Conservation (phyloP, 1,140 invertebrate species). For the Ooceraea biroi region DNA sequence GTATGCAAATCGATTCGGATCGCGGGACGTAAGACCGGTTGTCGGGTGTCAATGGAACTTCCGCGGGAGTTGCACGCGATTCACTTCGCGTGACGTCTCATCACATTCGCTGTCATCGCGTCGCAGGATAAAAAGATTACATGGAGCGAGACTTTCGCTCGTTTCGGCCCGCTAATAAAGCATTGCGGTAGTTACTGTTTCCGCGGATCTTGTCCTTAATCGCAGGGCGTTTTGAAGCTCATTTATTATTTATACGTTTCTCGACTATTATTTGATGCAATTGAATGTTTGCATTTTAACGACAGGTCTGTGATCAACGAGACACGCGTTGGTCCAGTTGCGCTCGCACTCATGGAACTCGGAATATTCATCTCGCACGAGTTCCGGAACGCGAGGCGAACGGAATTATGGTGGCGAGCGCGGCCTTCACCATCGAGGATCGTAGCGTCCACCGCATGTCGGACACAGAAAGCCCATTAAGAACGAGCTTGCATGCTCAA, state of each 20-base stretch:
- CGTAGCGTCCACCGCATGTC: slow-evolving; percentile 31
- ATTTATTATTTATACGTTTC: no score
- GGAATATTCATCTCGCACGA: slow-evolving; percentile 29
- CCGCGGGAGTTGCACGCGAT: slow-evolving; percentile 36
- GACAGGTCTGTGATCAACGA: no score
- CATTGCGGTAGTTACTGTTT: neutral
- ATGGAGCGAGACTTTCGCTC: neutral
- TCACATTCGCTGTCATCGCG: slow-evolving; percentile 2
- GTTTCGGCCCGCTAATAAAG: neutral
- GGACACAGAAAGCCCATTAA: slow-evolving; percentile 63
- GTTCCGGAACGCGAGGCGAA: slow-evolving; percentile 31
- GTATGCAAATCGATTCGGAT: slow-evolving; percentile 59
- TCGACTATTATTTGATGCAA: no score
- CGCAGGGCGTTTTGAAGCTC: neutral
- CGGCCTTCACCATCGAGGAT: neutral
- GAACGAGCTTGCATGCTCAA: slow-evolving; percentile 61
- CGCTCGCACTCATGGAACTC: slow-evolving; percentile 4
- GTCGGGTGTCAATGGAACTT: slow-evolving; percentile 46
- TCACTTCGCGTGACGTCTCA: neutral
- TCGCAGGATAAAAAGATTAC: slow-evolving; percentile 4
- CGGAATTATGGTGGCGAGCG: slow-evolving; percentile 32
- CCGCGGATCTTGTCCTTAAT: slow-evolving; percentile 1
- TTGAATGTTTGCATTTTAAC: no score
- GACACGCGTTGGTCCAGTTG: no score
- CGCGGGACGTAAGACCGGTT: slow-evolving; percentile 5